Evolutionary conservation across 2,113 vertebrate genomes (phyloP).

Genomic region (Rhynchomys soricoides): DNA sequence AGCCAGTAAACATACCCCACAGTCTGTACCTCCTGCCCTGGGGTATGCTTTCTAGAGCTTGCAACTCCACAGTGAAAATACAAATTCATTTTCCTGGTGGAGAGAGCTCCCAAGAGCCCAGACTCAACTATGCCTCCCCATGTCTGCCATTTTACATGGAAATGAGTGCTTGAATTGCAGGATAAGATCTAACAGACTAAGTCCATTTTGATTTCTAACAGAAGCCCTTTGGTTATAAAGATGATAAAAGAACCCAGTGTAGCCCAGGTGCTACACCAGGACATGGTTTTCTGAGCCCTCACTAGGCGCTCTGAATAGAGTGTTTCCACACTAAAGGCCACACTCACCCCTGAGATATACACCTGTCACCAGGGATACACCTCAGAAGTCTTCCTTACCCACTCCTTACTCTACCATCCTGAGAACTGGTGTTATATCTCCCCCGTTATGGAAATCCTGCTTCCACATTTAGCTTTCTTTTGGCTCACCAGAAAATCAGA

Average conservation of each 20-base stretch:
- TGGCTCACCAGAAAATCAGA: constrained; percentile 54
- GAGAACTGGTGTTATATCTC: neutral
- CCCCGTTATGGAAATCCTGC: neutral
- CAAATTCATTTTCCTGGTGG: neutral
- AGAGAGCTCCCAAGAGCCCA: neutral
- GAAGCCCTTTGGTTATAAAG: neutral
- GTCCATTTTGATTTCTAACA: constrained; percentile 5
- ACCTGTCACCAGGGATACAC: neutral
- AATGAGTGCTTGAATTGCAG: neutral
- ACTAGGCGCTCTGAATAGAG: neutral
- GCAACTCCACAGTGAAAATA: neutral
- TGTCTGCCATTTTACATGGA: neutral
- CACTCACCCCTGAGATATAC: accelerated
- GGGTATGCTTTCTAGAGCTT: neutral
- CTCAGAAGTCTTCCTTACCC: neutral
- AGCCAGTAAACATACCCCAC: neutral
- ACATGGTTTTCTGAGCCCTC: neutral
- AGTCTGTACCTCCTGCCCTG: neutral
- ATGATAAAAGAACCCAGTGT: neutral
- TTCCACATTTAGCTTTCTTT: constrained; percentile 50
- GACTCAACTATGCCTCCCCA: neutral
- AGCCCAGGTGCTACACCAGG: neutral
- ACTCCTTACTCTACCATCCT: neutral
- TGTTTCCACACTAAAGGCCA: constrained; percentile 37
- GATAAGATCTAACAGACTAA: neutral